Evolutionary conservation across 2,797 vertebrate genomes (phyloP).

Genomic region (Schizopygopsis malacanthus): DNA sequence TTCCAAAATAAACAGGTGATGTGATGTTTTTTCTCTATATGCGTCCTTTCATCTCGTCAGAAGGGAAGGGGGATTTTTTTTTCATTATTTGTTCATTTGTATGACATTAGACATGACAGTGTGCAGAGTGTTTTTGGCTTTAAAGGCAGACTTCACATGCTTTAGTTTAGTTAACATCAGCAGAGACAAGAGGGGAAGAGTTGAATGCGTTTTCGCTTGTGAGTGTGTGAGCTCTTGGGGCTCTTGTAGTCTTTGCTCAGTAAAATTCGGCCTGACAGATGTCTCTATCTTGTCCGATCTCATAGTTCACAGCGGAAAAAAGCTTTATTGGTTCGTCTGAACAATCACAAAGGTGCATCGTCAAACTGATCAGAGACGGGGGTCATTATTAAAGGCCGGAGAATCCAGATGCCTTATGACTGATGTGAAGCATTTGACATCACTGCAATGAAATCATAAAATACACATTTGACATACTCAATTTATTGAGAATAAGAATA

Average conservation of each 20-base stretch:
- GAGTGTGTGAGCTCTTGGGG: slow-evolving; percentile 66
- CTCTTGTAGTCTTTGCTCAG: slow-evolving; percentile 62
- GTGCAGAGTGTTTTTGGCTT: slow-evolving; percentile 71
- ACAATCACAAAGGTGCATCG: slow-evolving; percentile 64
- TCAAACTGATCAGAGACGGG: slow-evolving; percentile 59
- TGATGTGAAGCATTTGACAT: slow-evolving; percentile 31
- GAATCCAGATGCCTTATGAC: slow-evolving; percentile 28
- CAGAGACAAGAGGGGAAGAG: slow-evolving; percentile 67
- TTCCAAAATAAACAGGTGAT: slow-evolving; percentile 74
- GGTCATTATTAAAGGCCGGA: slow-evolving; percentile 29
- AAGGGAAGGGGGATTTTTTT: slow-evolving; percentile 55
- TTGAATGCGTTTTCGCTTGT: slow-evolving; percentile 38
- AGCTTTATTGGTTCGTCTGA: slow-evolving; percentile 73
- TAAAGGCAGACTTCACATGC: slow-evolving; percentile 74
- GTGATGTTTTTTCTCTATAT: slow-evolving; percentile 47
- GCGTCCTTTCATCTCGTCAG: slow-evolving; percentile 67
- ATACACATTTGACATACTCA: not conserved
- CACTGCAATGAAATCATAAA: not conserved
- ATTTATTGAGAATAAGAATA: not conserved
- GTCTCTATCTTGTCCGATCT: slow-evolving; percentile 79
- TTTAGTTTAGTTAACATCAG: slow-evolving; percentile 83
- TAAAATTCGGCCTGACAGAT: slow-evolving; percentile 80
- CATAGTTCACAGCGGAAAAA: slow-evolving; percentile 71
- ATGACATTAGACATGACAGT: slow-evolving; percentile 78
- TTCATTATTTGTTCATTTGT: slow-evolving; percentile 65